phyloP scores from a whole-genome alignment of 2,888 invertebrate genomes.

The Euproctis similis region DNA sequence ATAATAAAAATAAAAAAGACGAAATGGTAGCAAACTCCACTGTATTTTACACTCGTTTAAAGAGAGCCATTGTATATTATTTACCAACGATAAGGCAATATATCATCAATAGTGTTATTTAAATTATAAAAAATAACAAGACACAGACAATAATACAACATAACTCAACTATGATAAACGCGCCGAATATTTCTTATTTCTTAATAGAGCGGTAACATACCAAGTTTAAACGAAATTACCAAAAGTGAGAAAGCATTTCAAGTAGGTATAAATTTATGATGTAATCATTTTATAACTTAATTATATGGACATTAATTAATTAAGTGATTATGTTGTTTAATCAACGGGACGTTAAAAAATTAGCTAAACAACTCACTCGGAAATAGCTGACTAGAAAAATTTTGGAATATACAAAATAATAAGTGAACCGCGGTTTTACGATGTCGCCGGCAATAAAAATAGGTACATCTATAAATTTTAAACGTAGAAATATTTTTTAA shows the following conservation, averaged over 20 bases:
- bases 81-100: constrained; percentile 30
- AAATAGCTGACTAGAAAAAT: constrained; percentile 43
- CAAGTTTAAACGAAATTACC: constrained; percentile 45
- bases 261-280: constrained; percentile 51
- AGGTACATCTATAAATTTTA: constrained; percentile 48
- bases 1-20: too few species aligned
- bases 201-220: constrained; percentile 41
- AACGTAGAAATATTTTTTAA: too few species aligned
- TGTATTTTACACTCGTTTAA: too few species aligned
- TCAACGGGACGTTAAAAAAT: constrained; percentile 57
- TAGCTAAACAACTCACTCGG: constrained; percentile 53
- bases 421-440: constrained; percentile 36
- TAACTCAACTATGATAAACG: constrained; percentile 53
- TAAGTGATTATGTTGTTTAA: constrained; percentile 57
- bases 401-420: constrained; percentile 34
- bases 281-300: constrained; percentile 55
- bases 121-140: constrained; percentile 57
- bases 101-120: constrained; percentile 59
- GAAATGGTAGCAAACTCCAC: too few species aligned
- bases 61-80: constrained; percentile 33
- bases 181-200: constrained; percentile 39
- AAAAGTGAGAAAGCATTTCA: constrained; percentile 51
- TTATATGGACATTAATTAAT: constrained; percentile 46
- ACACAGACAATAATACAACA: constrained; percentile 41
- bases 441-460: constrained; percentile 35